These are phyloP conservation scores for Chelonus formosanus DNA, from an alignment of 2,888 invertebrate genomes.

Conservation along the genomic window DNA sequence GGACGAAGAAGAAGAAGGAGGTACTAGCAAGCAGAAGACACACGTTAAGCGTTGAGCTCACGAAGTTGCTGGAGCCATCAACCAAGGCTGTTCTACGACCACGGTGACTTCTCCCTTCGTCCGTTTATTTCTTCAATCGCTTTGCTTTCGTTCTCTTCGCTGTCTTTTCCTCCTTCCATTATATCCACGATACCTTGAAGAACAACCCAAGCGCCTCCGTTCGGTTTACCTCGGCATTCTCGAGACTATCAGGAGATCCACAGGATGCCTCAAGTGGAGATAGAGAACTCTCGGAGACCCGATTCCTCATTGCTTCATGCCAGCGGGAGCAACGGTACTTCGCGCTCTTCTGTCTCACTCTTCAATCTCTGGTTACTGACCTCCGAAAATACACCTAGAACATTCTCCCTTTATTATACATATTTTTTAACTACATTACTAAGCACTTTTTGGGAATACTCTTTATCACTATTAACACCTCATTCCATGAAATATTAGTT, in stretches of 20 bases:
- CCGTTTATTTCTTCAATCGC: conserved; percentile 33
- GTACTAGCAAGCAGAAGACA: neutral
- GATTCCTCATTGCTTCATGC: conserved; percentile 28
- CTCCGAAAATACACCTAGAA: conserved; percentile 58
- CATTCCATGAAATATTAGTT: conserved; percentile 17
- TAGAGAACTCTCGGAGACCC: conserved; percentile 6
- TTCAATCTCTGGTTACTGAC: conserved; percentile 62
- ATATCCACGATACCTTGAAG: conserved; percentile 13
- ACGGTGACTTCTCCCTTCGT: conserved; percentile 47
- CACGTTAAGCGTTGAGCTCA: conserved; percentile 29
- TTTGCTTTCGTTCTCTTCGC: conserved; percentile 28
- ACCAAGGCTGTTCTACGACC: conserved; percentile 51
- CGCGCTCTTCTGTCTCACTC: conserved; percentile 54
- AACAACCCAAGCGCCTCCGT: conserved; percentile 21
- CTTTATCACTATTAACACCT: conserved; percentile 4
- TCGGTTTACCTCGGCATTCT: conserved; percentile 45
- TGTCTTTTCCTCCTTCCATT: conserved; percentile 23
- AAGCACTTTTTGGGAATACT: conserved; percentile 7
- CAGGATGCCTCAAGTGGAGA: conserved; percentile 9
- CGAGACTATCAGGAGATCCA: conserved; percentile 26
- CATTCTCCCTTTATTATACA: conserved; percentile 28
- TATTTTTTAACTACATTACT: conserved; percentile 24
- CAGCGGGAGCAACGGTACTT: conserved; percentile 63
- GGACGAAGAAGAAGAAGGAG: conserved; percentile 20
- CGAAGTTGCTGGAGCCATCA: conserved; percentile 34